phyloP scores from a whole-genome alignment of 2,888 invertebrate genomes.

The Callinectes sapidus region DNA sequence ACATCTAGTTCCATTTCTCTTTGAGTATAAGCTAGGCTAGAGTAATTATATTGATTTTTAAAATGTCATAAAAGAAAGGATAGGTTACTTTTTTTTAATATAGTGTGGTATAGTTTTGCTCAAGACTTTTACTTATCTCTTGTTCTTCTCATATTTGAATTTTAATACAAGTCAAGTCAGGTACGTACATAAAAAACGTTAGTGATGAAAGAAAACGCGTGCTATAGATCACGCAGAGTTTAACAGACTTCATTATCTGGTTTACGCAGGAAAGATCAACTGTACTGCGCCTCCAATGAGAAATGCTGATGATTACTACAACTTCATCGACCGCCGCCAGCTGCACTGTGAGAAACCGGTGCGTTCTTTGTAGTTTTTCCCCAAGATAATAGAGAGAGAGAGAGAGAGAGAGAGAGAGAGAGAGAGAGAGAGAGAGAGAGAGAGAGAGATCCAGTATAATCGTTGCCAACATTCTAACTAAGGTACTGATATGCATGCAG shows the following conservation, averaged over 20 bases:
- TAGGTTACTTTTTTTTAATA: background rate
- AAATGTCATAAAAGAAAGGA: too few relatives aligned
- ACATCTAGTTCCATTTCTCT: too few relatives aligned
- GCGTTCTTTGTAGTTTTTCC: background rate
- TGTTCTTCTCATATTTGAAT: too few relatives aligned
- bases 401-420: too few relatives aligned
- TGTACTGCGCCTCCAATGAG: background rate
- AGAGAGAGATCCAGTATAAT: background rate
- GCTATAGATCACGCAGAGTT: background rate
- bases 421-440: too few relatives aligned
- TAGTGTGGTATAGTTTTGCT: background rate
- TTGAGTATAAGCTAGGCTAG: too few relatives aligned
- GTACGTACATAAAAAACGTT: too few relatives aligned
- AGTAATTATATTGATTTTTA: too few relatives aligned
- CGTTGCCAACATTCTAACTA: background rate
- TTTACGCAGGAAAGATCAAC: background rate
- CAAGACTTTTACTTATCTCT: too few relatives aligned
- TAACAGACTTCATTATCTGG: background rate
- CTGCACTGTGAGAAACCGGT: constrained; percentile 19
- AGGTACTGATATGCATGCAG: background rate
- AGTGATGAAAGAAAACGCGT: too few relatives aligned
- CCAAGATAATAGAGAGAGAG: too few relatives aligned
- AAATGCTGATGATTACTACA: constrained; percentile 18
- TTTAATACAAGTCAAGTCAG: too few relatives aligned
- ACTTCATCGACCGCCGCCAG: constrained; percentile 14